These are phyloP conservation scores for Iguana delicatissima DNA, from an alignment of 2,797 vertebrate species.

Conservation along the genomic window DNA sequence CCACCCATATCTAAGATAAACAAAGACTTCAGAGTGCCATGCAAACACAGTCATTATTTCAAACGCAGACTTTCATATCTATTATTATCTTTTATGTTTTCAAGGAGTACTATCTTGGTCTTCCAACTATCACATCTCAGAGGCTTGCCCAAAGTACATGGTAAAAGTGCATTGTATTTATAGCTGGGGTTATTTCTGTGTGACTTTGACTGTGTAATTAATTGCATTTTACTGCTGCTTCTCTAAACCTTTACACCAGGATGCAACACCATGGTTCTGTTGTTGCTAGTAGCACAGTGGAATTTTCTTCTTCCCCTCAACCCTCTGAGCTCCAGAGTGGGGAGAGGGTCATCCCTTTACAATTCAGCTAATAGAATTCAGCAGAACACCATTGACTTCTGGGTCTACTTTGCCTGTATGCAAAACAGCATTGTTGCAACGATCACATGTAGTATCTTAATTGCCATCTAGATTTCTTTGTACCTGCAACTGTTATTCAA, in stretches of 20 bases:
- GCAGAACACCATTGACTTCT: too few relatives aligned
- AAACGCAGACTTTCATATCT: neutral
- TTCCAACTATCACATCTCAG: neutral
- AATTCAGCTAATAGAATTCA: too few relatives aligned
- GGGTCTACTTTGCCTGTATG: neutral
- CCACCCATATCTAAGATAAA: neutral
- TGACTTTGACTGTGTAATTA: neutral
- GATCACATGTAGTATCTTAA: neutral
- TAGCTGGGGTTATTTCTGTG: neutral
- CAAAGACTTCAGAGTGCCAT: neutral
- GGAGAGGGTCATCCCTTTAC: too few relatives aligned
- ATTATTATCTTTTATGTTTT: neutral
- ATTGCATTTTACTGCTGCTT: neutral
- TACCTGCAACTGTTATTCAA: neutral
- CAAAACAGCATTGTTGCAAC: neutral
- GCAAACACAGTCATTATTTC: neutral
- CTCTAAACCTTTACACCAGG: neutral
- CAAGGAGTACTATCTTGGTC: neutral
- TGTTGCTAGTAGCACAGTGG: too few relatives aligned
- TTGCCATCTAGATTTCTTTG: neutral
- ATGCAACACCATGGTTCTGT: too few relatives aligned
- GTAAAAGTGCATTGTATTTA: too few relatives aligned
- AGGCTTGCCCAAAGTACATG: neutral
- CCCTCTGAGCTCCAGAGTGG: too few relatives aligned
- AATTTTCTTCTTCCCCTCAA: too few relatives aligned